Percentiles rank a stretch among this genome's conserved stretches.
phyloP scores from a whole-genome alignment of 2,888 invertebrate genomes.

The Auanema freiburgensis region DNA sequence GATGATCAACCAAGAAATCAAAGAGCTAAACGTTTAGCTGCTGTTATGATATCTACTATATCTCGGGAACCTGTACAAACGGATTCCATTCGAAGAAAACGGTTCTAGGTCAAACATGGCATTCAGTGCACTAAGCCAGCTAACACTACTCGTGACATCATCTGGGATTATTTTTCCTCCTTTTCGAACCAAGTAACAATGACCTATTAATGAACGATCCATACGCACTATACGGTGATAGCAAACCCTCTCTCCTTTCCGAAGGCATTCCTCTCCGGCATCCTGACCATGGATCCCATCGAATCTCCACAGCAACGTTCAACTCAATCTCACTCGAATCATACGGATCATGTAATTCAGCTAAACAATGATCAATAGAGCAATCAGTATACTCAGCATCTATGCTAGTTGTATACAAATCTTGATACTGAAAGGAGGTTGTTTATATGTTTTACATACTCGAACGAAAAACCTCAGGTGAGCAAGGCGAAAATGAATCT shows the following conservation, averaged over 20 bases:
- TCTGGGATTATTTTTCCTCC: constrained; percentile 20
- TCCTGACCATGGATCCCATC: constrained; percentile 36
- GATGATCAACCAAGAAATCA: not conserved
- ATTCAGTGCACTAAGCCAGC: constrained; percentile 30
- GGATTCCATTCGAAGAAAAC: constrained; percentile 22
- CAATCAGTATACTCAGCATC: too few species aligned
- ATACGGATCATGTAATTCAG: constrained; percentile 11
- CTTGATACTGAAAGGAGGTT: too few species aligned
- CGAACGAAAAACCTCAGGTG: too few species aligned
- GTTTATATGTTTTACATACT: too few species aligned
- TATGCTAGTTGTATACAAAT: too few species aligned
- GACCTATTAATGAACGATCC: too few species aligned
- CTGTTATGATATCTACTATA: not conserved
- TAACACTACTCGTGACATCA: constrained; percentile 11
- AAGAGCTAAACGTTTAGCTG: not conserved
- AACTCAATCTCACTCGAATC: constrained; percentile 10
- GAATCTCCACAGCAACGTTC: constrained; percentile 30
- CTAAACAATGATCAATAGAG: not conserved
- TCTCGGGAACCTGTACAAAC: not conserved
- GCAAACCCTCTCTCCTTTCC: constrained; percentile 30
- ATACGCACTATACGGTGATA: too few species aligned
- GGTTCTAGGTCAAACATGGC: constrained; percentile 27
- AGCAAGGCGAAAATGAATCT: too few species aligned
- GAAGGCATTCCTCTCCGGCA: constrained; percentile 28
- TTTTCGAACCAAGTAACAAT: constrained; percentile 32